These are phyloP conservation scores for Phrynocephalus forsythii DNA, from an alignment of 2,797 vertebrate genomes.

Conservation along the genomic window DNA sequence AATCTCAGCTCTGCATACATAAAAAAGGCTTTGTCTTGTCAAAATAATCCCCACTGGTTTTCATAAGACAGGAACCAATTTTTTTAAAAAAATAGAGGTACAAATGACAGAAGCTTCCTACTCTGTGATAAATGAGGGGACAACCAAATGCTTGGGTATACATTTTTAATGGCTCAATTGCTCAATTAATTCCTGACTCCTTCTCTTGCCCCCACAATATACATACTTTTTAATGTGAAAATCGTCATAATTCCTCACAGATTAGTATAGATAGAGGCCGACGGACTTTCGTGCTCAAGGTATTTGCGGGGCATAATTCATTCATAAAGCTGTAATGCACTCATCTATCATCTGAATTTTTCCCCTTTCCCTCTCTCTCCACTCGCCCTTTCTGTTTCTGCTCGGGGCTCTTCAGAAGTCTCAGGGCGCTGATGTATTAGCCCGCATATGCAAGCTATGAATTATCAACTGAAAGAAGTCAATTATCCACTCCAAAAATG, in stretches of 20 bases:
- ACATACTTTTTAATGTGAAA: slow-evolving; percentile 83
- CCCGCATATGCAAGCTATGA: slow-evolving; percentile 92
- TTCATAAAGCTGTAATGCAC: slow-evolving; percentile 94
- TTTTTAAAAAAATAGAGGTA: slow-evolving; percentile 42
- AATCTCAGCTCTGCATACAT: not conserved
- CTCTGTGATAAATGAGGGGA: slow-evolving; percentile 85
- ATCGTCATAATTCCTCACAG: slow-evolving; percentile 94
- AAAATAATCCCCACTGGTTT: slow-evolving; percentile 80
- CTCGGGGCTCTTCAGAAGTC: slow-evolving; percentile 83
- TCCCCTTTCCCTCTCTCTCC: slow-evolving; percentile 53
- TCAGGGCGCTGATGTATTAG: slow-evolving; percentile 94
- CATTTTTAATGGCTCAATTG: slow-evolving; percentile 91
- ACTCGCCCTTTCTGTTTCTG: slow-evolving; percentile 83
- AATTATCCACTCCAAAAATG: slow-evolving; percentile 99
- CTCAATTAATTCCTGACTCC: slow-evolving; percentile 89
- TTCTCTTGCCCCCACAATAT: slow-evolving; percentile 70
- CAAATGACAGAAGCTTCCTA: slow-evolving; percentile 68
- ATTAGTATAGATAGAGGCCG: slow-evolving; percentile 92
- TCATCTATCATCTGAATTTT: slow-evolving; percentile 91
- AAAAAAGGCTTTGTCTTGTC: slow-evolving; percentile 80
- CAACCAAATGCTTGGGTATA: slow-evolving; percentile 82
- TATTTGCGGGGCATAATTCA: slow-evolving; percentile 97
- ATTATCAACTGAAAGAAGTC: slow-evolving; percentile 99
- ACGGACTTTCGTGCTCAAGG: slow-evolving; percentile 93
- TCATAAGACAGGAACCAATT: slow-evolving; percentile 67